These are phyloP conservation scores for Phenganax stokvisi DNA, from an alignment of 92 coral and sea anemone genomes.

Conservation along the genomic window DNA sequence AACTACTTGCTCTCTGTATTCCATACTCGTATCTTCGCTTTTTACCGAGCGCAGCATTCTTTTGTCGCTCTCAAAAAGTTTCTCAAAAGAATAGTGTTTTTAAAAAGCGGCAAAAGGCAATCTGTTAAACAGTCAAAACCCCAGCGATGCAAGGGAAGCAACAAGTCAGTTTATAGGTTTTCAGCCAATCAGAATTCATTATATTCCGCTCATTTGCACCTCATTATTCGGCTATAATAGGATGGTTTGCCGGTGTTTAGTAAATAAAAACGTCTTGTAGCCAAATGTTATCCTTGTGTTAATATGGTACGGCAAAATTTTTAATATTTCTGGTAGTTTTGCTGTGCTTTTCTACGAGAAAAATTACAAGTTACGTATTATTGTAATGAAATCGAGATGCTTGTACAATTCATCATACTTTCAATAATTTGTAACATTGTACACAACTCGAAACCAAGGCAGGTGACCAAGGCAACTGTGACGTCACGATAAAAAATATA, in stretches of 20 bases:
- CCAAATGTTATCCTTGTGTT: too few species aligned
- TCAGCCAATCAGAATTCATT: constrained; percentile 13
- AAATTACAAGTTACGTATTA: too few species aligned
- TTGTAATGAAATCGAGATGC: too few species aligned
- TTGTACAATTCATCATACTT: too few species aligned
- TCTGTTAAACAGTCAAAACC: background rate
- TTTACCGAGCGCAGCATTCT: constrained; percentile 28
- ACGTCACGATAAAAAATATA: too few species aligned
- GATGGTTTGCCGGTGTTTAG: background rate
- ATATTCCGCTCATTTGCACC: background rate
- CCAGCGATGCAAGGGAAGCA: constrained; percentile 1
- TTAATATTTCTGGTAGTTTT: too few species aligned
- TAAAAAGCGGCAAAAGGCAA: background rate
- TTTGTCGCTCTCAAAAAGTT: background rate
- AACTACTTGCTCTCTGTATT: background rate
- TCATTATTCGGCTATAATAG: background rate
- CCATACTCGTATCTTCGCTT: constrained; percentile 30
- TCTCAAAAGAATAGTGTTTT: constrained; percentile 17
- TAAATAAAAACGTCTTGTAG: background rate
- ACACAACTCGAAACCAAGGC: too few species aligned
- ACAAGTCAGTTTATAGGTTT: constrained; percentile 14
- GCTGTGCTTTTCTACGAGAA: too few species aligned
- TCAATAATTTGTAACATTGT: too few species aligned
- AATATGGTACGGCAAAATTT: too few species aligned
- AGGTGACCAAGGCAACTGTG: too few species aligned